These are phyloP conservation scores for Ceratina calcarata DNA, from an alignment of 1,140 invertebrate genomes.

Conservation along the genomic window DNA sequence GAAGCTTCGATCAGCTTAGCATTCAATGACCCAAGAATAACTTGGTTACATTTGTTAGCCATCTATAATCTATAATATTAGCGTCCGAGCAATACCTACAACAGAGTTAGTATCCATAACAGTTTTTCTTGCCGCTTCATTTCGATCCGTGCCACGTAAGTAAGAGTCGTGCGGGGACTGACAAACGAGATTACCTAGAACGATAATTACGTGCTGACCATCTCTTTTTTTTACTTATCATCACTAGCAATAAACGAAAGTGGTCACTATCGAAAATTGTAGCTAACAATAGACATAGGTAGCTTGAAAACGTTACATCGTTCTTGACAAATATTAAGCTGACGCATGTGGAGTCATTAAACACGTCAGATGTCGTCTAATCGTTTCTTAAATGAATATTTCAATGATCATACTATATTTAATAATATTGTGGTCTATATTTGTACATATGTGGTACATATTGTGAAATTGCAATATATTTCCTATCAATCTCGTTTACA, in stretches of 20 bases:
- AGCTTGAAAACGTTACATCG: too few relatives aligned
- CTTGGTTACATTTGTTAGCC: conserved; percentile 36
- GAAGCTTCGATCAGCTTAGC: conserved; percentile 11
- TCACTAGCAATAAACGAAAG: background rate
- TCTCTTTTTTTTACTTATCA: conserved; percentile 4
- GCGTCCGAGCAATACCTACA: background rate
- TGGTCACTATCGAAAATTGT: too few relatives aligned
- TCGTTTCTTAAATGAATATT: too few relatives aligned
- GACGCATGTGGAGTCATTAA: too few relatives aligned
- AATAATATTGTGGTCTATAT: too few relatives aligned
- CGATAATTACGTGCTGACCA: conserved; percentile 12
- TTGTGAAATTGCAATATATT: too few relatives aligned
- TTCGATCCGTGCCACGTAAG: conserved; percentile 29
- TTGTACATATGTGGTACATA: too few relatives aligned
- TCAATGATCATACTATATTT: too few relatives aligned
- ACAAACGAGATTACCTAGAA: conserved; percentile 34
- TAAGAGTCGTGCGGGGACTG: conserved; percentile 15
- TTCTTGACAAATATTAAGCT: too few relatives aligned
- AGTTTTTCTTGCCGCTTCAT: conserved; percentile 6
- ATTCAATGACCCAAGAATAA: conserved; percentile 36
- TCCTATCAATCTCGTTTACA: too few relatives aligned
- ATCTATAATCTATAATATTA: conserved; percentile 19
- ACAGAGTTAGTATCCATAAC: conserved; percentile 4
- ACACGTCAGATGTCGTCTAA: too few relatives aligned
- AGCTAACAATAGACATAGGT: too few relatives aligned